Evolutionary conservation across 2,797 vertebrate genomes (phyloP).

Genomic region (Pangasius mekongensis): DNA sequence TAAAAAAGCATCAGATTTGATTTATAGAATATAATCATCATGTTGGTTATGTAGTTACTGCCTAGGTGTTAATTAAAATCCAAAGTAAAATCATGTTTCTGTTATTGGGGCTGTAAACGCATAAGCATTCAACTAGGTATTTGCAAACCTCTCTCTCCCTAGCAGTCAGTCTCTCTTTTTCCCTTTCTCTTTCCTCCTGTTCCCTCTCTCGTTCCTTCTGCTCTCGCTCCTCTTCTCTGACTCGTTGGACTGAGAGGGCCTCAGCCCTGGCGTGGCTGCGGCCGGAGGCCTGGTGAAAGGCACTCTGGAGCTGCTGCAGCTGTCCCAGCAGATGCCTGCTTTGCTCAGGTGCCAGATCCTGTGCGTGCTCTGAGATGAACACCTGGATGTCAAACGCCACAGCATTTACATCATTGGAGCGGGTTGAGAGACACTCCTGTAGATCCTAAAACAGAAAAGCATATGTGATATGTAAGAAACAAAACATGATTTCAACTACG

Average conservation of each 20-base stretch:
- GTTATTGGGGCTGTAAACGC: slow-evolving; percentile 5
- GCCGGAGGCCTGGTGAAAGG: slow-evolving; percentile 81
- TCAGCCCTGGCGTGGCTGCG: slow-evolving; percentile 72
- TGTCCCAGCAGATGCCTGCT: slow-evolving; percentile 84
- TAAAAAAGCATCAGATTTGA: background rate
- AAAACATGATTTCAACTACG: background rate
- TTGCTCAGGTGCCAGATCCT: slow-evolving; percentile 86
- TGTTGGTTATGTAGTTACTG: background rate
- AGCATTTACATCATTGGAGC: slow-evolving; percentile 78
- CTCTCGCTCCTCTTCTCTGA: slow-evolving; percentile 66
- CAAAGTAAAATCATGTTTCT: slow-evolving; percentile 15
- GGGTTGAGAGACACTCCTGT: slow-evolving; percentile 74
- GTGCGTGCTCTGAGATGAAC: slow-evolving; percentile 89
- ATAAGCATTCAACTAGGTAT: slow-evolving; percentile 47
- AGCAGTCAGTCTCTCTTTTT: slow-evolving; percentile 64
- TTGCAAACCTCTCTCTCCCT: slow-evolving; percentile 81
- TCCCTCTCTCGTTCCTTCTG: slow-evolving; percentile 61
- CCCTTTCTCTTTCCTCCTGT: slow-evolving; percentile 57
- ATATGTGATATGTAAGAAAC: background rate
- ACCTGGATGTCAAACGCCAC: slow-evolving; percentile 84
- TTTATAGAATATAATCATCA: background rate
- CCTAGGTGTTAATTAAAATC: background rate
- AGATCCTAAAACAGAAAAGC: slow-evolving; percentile 76
- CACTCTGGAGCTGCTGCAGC: slow-evolving; percentile 86
- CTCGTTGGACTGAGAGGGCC: slow-evolving; percentile 76